Conservation (phyloP, 2,113 vertebrate species). For the Cynoglossus semilaevis region DNA sequence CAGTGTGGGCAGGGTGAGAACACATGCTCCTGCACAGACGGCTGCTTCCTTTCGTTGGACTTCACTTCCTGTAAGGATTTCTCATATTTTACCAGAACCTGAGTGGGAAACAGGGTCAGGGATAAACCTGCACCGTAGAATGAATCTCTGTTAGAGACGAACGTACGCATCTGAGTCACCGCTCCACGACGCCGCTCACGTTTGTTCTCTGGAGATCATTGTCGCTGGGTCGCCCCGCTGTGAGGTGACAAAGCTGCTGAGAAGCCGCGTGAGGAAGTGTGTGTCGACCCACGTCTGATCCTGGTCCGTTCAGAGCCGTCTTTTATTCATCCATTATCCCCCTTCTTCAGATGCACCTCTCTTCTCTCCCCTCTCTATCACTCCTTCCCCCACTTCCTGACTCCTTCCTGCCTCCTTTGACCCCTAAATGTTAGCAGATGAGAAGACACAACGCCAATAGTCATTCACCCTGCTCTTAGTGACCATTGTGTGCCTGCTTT, state of each 20-base stretch:
- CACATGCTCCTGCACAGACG: slow-evolving; percentile 39
- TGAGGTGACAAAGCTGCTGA: slow-evolving; percentile 12
- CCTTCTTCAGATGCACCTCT: slow-evolving; percentile 48
- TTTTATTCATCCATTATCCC: slow-evolving; percentile 69
- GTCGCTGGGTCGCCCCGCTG: slow-evolving; percentile 1
- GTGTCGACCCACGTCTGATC: slow-evolving; percentile 59
- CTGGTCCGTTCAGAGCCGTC: slow-evolving; percentile 36
- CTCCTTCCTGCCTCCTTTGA: slow-evolving; percentile 72
- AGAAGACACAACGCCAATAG: slow-evolving; percentile 75
- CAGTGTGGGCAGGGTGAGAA: slow-evolving; percentile 43
- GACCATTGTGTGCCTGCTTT: slow-evolving; percentile 69
- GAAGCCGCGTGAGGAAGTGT: slow-evolving; percentile 37
- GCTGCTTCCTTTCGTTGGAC: slow-evolving; percentile 50
- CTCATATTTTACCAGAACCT: slow-evolving; percentile 23
- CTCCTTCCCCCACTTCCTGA: slow-evolving; percentile 74
- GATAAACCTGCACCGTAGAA: not conserved
- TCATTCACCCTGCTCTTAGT: slow-evolving; percentile 73
- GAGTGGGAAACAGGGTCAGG: not conserved
- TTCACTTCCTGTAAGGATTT: slow-evolving; percentile 29
- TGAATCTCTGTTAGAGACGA: not conserved
- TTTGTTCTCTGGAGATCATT: slow-evolving; percentile 15
- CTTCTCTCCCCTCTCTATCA: slow-evolving; percentile 53
- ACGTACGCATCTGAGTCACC: too few species aligned
- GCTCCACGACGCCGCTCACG: not conserved
- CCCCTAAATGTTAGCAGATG: slow-evolving; percentile 79